These are phyloP conservation scores for Sphenopsis melanotis DNA, from an alignment of 2,797 vertebrate species.

Conservation along the genomic window DNA sequence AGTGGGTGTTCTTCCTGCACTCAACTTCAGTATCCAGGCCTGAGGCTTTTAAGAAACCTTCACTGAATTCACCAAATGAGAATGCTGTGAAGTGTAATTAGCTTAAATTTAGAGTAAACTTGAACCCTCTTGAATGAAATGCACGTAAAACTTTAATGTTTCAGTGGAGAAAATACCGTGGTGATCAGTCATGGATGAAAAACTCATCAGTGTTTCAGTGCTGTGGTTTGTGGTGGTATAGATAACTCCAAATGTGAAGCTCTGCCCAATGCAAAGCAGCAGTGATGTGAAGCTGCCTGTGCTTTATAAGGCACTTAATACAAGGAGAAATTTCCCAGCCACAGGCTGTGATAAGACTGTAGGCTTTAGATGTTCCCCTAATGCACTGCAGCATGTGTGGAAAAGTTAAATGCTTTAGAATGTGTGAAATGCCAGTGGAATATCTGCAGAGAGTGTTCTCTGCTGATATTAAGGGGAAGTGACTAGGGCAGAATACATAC, in stretches of 20 bases:
- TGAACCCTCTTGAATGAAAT: background rate
- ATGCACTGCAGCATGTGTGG: background rate
- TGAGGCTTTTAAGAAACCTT: background rate
- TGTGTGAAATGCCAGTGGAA: background rate
- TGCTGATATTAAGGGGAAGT: background rate
- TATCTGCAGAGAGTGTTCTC: background rate
- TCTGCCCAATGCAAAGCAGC: background rate
- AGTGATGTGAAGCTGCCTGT: background rate
- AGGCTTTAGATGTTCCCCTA: background rate
- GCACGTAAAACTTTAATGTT: background rate
- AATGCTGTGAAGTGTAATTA: background rate
- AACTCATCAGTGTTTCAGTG: background rate
- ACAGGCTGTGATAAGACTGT: background rate
- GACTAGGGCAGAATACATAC: background rate
- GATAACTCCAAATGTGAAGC: background rate
- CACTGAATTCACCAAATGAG: background rate
- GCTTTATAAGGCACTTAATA: background rate
- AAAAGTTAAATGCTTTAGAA: background rate
- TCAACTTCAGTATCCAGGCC: background rate
- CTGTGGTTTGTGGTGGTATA: background rate
- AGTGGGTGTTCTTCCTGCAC: background rate
- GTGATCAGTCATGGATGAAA: background rate
- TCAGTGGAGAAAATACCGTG: background rate
- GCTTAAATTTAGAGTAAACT: background rate
- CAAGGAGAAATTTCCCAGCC: background rate